Percentiles rank a stretch among this genome's conserved stretches.
These are phyloP conservation scores for Mellivora capensis DNA, from an alignment of 2,113 vertebrate species.

Conservation along the genomic window DNA sequence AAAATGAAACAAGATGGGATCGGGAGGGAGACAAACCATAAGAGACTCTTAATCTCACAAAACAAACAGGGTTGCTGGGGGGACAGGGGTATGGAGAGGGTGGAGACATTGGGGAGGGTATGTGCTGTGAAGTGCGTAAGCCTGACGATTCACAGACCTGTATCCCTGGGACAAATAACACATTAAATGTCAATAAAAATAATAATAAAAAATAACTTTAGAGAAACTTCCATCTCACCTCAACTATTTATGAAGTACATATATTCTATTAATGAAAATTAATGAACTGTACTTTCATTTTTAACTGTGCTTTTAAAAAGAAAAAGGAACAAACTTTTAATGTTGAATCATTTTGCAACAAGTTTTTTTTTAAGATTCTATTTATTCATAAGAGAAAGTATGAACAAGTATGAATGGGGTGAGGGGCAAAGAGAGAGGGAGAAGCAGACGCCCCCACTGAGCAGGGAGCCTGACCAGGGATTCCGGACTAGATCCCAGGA, in stretches of 20 bases:
- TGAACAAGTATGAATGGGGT: not conserved
- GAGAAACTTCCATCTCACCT: conserved; percentile 34
- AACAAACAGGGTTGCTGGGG: no score
- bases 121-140: no score
- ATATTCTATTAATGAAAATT: conserved; percentile 55
- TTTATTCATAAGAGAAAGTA: not conserved
- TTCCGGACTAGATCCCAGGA: no score
- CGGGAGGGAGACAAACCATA: no score
- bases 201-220: not conserved
- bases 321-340: not conserved
- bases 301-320: conserved; percentile 33
- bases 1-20: no score
- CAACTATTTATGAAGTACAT: conserved; percentile 45
- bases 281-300: not conserved
- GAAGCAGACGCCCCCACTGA: not conserved
- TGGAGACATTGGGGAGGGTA: no score
- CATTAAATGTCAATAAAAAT: no score
- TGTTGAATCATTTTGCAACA: conserved; percentile 17
- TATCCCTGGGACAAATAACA: no score
- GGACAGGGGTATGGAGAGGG: no score
- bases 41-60: no score
- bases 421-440: not conserved
- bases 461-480: not conserved
- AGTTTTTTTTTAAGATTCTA: not conserved
- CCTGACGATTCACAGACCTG: no score